phyloP scores from a whole-genome alignment of 1,140 invertebrate genomes.

The Pogonomyrmex barbatus region DNA sequence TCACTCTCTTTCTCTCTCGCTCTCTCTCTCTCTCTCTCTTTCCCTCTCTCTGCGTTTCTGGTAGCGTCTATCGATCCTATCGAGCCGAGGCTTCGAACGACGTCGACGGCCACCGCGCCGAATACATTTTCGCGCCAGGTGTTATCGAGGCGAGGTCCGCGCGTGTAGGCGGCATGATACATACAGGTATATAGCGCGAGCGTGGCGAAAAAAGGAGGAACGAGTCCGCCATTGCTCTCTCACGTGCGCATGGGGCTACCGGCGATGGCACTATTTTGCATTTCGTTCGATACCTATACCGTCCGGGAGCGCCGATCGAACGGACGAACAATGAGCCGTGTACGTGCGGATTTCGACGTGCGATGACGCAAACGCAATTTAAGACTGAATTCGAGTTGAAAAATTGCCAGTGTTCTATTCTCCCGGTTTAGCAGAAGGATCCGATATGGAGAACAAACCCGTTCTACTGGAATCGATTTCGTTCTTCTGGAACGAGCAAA shows the following conservation, averaged over 20 bases:
- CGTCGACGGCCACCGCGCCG: slow-evolving; percentile 71
- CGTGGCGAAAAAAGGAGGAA: slow-evolving; percentile 39
- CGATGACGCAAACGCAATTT: slow-evolving; percentile 53
- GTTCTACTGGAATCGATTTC: not conserved
- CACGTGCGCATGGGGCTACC: slow-evolving; percentile 40
- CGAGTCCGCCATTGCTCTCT: slow-evolving; percentile 43
- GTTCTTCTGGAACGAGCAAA: not conserved
- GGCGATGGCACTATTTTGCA: slow-evolving; percentile 58
- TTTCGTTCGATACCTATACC: slow-evolving; percentile 54
- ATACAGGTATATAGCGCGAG: slow-evolving; percentile 38
- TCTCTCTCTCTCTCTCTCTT: not conserved
- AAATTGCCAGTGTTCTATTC: slow-evolving; percentile 19
- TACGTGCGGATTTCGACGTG: slow-evolving; percentile 45
- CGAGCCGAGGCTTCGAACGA: slow-evolving; percentile 72
- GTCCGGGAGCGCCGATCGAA: slow-evolving; percentile 44
- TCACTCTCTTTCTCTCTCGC: slow-evolving; percentile 14
- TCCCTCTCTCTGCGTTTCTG: slow-evolving; percentile 64
- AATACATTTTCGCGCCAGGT: slow-evolving; percentile 74
- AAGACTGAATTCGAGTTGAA: slow-evolving; percentile 37
- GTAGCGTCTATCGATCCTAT: slow-evolving; percentile 76
- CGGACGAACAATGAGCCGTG: slow-evolving; percentile 38
- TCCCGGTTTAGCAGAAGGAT: slow-evolving; percentile 7
- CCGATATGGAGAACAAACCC: not conserved
- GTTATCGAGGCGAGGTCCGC: slow-evolving; percentile 66
- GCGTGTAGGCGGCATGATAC: slow-evolving; percentile 47